phyloP scores from a whole-genome alignment of 2,113 vertebrate species.

The Rhombomys opimus region DNA sequence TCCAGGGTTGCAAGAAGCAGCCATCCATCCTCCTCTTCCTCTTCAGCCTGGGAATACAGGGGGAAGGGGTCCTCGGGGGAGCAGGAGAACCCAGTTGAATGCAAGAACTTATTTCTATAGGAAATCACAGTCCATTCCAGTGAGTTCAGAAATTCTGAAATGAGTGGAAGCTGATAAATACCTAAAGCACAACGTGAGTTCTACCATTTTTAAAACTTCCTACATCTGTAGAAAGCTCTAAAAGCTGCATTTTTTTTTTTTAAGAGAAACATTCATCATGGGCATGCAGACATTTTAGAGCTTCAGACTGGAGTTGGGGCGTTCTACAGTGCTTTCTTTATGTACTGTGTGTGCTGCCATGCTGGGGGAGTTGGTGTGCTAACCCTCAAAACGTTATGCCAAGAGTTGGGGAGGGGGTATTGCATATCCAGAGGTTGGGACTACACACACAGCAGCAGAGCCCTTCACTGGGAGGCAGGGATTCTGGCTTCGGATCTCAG shows the following conservation, averaged over 20 bases:
- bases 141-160: constrained; percentile 4
- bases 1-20: not conserved
- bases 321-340: constrained; percentile 9
- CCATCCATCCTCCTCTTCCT: not conserved
- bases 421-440: not conserved
- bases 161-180: constrained; percentile 11
- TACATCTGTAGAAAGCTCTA: not conserved
- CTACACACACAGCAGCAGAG: not conserved
- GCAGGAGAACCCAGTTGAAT: not conserved
- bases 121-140: not conserved
- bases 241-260: not conserved
- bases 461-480: not conserved
- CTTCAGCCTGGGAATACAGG: not conserved
- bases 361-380: not conserved
- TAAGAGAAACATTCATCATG: not conserved
- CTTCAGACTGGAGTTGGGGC: not conserved
- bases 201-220: constrained; percentile 16
- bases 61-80: not conserved
- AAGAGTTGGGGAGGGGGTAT: not conserved
- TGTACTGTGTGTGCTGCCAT: not conserved
- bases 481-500: not conserved
- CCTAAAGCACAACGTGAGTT: not conserved
- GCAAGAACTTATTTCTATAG: not conserved
- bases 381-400: not conserved
- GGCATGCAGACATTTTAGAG: not conserved